A percentile compares a stretch with the other conserved stretches of the same genome.
Evolutionary conservation across 2,113 vertebrate genomes (phyloP).

Genomic region (Micromys minutus): DNA sequence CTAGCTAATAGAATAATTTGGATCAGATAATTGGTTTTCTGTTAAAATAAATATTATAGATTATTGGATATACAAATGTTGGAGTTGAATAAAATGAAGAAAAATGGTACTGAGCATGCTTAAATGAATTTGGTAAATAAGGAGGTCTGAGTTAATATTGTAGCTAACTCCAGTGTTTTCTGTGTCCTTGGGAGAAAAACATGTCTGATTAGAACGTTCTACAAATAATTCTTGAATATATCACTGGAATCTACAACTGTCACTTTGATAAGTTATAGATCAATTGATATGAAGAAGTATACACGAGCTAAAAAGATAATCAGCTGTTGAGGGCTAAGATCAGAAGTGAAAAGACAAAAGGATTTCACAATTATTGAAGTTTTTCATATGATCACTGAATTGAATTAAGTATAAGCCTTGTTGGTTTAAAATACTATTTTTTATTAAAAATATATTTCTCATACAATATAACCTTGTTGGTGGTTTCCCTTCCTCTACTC

Average conservation of each 20-base stretch:
- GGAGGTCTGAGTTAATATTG: slow-evolving; percentile 25
- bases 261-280: neutral
- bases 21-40: slow-evolving; percentile 20
- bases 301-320: neutral
- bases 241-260: neutral
- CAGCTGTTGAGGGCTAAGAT: neutral
- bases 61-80: slow-evolving; percentile 29
- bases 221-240: neutral
- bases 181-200: slow-evolving; percentile 20
- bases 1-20: neutral
- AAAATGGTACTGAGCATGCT: neutral
- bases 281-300: neutral
- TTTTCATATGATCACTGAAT: neutral
- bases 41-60: slow-evolving; percentile 10
- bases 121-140: neutral
- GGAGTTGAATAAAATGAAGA: neutral
- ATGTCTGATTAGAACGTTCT: neutral
- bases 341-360: neutral
- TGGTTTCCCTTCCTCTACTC: neutral
- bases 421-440: neutral
- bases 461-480: neutral
- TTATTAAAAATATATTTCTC: neutral
- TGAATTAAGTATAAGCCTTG: neutral
- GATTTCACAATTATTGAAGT: neutral
- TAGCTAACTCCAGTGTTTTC: neutral